These are phyloP conservation scores for Tridacna crocea DNA, from an alignment of 2,888 invertebrate genomes.

Conservation along the genomic window DNA sequence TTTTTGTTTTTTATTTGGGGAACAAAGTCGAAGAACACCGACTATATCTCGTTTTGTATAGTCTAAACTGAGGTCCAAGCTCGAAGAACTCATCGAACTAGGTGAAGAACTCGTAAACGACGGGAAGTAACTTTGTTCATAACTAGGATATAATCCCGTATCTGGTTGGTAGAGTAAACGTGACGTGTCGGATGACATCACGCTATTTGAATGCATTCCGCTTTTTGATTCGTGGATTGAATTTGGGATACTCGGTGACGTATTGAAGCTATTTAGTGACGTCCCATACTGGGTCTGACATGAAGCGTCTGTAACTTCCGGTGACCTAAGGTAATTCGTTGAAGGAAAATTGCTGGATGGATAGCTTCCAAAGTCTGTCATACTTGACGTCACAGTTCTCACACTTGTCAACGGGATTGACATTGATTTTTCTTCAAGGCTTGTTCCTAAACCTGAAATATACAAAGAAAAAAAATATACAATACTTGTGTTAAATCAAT, in stretches of 20 bases:
- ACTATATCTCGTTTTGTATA: background rate
- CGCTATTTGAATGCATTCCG: background rate
- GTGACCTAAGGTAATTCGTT: background rate
- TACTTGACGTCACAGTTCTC: conserved; percentile 3
- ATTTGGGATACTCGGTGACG: background rate
- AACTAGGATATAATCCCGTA: background rate
- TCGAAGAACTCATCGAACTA: background rate
- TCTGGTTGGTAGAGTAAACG: conserved; percentile 15
- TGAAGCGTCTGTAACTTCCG: background rate
- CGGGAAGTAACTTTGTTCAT: background rate
- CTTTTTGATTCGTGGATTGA: conserved; percentile 2
- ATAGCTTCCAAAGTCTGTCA: background rate
- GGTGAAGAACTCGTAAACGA: background rate
- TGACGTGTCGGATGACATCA: conserved; percentile 13
- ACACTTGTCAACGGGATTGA: conserved; percentile 12
- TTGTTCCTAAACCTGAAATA: conserved; percentile 17
- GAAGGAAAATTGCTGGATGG: background rate
- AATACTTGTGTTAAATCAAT: background rate
- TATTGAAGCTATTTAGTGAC: background rate
- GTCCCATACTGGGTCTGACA: background rate
- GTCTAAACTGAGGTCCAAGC: background rate
- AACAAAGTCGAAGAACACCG: background rate
- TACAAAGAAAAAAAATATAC: background rate
- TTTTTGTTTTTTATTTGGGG: background rate
- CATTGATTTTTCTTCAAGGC: conserved; percentile 3